Evolutionary conservation across 2,113 vertebrate species (phyloP), one percentile per base, ranked within the genome.

Genomic region (Felis catus): DNA sequence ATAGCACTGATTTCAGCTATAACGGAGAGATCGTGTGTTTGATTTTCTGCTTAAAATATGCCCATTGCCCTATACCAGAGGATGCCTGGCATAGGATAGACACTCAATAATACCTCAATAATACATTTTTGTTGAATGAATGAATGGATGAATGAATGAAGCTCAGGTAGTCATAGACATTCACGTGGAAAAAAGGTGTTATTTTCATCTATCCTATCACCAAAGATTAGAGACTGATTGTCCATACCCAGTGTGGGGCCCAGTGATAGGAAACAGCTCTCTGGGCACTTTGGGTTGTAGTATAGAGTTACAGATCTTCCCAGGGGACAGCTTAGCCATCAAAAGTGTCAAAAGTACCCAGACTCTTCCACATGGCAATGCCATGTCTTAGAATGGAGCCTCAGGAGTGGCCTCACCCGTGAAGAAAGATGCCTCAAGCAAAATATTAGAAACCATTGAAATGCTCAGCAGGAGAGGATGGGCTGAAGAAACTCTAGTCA

Each of bases 41-140:
- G 76, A n/a, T 36, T 79, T 85, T 51, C 51, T 91, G 41, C 45
- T 78, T 86, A 68, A 33, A 94, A 31, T 15, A 21, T 0, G 33
- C 41, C 29, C 94, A 39, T 15, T 7, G 19, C 27, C 33, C 73
- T 68, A 61, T 13, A 31, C 7, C 1, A 41, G 58, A 58, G 8
- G 65, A 4, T 13, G 21, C 21, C 58, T 19, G 88, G 33, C 23
- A 5, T 0, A 16, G 13, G 41, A 4, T 0, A 39, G 19, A 36
- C 18, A 29, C 36, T 29, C 25, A 2, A 0, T 51, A 4, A 0
- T 51, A 27, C 16, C 36, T 29, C 25, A 2, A 0, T 51, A 4
- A 0, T 51, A 27, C 16, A 23, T 74, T 58, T 89, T 18, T n/a
- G 0, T 10, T 29, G 94, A 89, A 25, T 84, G 18, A 70, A 31